These are phyloP conservation scores for Pandion haliaetus DNA, from an alignment of 2,113 vertebrate genomes.

Conservation along the genomic window DNA sequence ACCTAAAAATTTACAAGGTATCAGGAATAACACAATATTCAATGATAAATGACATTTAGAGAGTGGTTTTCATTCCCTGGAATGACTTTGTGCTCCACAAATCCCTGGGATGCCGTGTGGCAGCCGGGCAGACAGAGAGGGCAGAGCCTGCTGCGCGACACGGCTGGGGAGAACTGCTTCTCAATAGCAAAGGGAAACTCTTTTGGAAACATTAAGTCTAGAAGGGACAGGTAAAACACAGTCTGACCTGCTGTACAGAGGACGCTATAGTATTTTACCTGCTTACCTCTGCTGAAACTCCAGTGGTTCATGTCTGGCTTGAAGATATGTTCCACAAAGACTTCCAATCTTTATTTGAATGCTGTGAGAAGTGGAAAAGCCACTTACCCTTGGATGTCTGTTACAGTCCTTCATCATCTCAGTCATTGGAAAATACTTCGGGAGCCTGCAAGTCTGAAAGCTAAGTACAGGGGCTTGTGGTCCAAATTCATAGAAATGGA, in stretches of 20 bases:
- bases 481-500: background rate
- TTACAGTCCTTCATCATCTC: background rate
- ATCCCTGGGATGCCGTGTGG: background rate
- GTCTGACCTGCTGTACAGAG: background rate
- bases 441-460: background rate
- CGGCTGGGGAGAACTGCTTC: background rate
- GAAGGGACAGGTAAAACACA: background rate
- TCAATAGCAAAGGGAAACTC: background rate
- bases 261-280: background rate
- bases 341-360: background rate
- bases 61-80: background rate
- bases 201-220: background rate
- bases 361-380: background rate
- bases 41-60: background rate
- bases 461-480: background rate
- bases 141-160: background rate
- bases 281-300: background rate
- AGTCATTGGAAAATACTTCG: background rate
- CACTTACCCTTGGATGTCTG: background rate
- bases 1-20: conserved; percentile 23
- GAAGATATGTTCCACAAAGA: background rate
- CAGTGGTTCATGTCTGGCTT: background rate
- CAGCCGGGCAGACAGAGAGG: background rate
- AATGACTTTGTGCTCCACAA: background rate
- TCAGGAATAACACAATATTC: background rate